Evolutionary conservation across 2,797 vertebrate genomes (phyloP), one percentile per base, ranked within the genome.

Genomic region (Aselliscus stoliczkanus): DNA sequence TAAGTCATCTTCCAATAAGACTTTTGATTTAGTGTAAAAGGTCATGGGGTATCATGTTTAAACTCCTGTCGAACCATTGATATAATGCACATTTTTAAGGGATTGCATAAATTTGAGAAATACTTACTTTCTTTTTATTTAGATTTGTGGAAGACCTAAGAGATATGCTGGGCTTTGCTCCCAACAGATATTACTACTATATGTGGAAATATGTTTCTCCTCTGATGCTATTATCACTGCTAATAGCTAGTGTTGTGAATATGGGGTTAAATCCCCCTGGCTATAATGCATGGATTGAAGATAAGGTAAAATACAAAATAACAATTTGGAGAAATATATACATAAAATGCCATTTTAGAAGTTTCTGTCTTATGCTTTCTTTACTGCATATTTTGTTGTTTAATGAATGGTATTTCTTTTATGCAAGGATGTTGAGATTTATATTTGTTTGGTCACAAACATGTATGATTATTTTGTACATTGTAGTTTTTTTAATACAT

Each of bases 171-270:
- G 99, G 99, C 58, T 99, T 99, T 97, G 98, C 98, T 56, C 99
- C 99, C 47, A 99, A 98, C 97, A 99, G 98, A 65, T 99, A 99
- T 98, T 99, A 99, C 97, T 99, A 99, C 97, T 99, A 99, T 97
- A 99, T 99, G 99, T 99, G 99, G 99, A 99, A 99, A 98, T 99
- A 99, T 86, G 97, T 99, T 97, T 99, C 99, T 39, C 99, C 99
- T 90, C 97, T 99, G 94, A 98, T 99, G 92, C 98, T 99, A 70
- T 75, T 99, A 69, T 98, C 98, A 39, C 98, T 99, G 94, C 98
- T 99, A 81, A 95, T 98, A 88, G 98, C 99, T 98, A 99, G 99
- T 92, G 67, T 99, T 94, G 98, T 99, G 97, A 99, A 99, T 98
- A 99, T 99, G 98, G 97, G 96, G 95, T 98, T 99, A 98, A 99